Evolutionary conservation across 2,888 invertebrate species (phyloP), one percentile per base, ranked within the genome.

Genomic region (Xanthia togata): DNA sequence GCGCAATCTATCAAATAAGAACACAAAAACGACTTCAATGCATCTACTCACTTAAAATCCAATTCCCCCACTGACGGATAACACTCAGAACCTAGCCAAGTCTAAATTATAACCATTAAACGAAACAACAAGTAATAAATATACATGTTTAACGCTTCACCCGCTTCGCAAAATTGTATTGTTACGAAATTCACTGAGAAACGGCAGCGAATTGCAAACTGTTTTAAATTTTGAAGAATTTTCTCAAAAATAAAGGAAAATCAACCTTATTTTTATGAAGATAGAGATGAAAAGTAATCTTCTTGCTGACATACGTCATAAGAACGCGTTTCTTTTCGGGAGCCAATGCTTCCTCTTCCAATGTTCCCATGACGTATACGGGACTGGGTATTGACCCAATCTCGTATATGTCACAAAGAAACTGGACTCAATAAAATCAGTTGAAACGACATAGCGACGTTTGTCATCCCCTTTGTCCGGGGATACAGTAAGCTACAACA

Each of bases 401-500:
- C 53, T 20, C 38, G 31, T 59, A n/a, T n/a, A 35, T 35, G 26
- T 53, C 17, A 44, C 53, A 44, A 14, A 57, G n/a, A 55, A 31
- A 57, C 41, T 76, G 63, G 41, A 81, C 76, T 76, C 81, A 83
- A 88, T 81, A 83, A 83, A 86, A 89, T 86, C 83, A 82, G 81
- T 60, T 73, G 55, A 70, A 83, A 82, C 74, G 69, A 76, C 70
- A 68, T 67, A 44, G 17, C n/a, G 73, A 70, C 76, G 74, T 83
- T 75, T 76, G 71, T 80, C 82, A 84, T 77, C 63, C 67, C 31
- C 59, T 64, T 75, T n/a, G 53, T 31, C 41, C 44, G 67, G 59
- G 50, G n/a, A 73, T 44, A 64, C n/a, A 69, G 50, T 55, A 14
- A 62, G 31, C 55, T 41, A 55, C 17, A 72, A 67, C 26, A 62